Evolutionary conservation across 2,797 vertebrate genomes (phyloP).

Genomic region (Enteromius thamalakanensis): DNA sequence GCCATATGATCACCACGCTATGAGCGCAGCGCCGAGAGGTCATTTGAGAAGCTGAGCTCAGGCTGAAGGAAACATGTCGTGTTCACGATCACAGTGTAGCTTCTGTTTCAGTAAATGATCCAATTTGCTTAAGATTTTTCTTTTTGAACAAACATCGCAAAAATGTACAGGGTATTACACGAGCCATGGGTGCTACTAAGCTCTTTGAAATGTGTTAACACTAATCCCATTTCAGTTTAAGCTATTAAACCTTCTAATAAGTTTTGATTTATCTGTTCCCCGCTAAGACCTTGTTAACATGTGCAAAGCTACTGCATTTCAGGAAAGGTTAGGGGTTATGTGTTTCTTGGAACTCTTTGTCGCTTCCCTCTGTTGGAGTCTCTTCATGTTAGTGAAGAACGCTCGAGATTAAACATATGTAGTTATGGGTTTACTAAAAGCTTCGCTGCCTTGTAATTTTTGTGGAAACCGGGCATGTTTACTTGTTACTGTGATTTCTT

Average conservation of each 20-base stretch:
- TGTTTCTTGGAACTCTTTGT: conserved; percentile 9
- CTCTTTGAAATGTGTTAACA: conserved; percentile 11
- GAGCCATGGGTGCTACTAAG: background rate
- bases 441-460: conserved; percentile 40
- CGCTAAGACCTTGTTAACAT: conserved; percentile 13
- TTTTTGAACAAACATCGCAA: background rate
- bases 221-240: conserved; percentile 29
- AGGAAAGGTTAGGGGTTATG: conserved; percentile 31
- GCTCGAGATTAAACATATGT: conserved; percentile 28
- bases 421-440: conserved; percentile 17
- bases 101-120: conserved; percentile 1
- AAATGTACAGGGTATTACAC: background rate
- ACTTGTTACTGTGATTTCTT: conserved; percentile 40
- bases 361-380: conserved; percentile 3
- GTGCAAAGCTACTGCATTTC: conserved; percentile 24
- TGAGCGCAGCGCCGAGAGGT: conserved; percentile 7
- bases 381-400: conserved; percentile 3
- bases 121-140: background rate
- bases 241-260: conserved; percentile 19
- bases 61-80: background rate
- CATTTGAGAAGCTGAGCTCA: conserved; percentile 26
- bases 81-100: background rate
- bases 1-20: conserved; percentile 3
- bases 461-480: conserved; percentile 34
- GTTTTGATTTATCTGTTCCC: conserved; percentile 18